Base-by-base conservation (phyloP, 1,140 invertebrate species). In the Acromyrmex echinatior region DNA sequence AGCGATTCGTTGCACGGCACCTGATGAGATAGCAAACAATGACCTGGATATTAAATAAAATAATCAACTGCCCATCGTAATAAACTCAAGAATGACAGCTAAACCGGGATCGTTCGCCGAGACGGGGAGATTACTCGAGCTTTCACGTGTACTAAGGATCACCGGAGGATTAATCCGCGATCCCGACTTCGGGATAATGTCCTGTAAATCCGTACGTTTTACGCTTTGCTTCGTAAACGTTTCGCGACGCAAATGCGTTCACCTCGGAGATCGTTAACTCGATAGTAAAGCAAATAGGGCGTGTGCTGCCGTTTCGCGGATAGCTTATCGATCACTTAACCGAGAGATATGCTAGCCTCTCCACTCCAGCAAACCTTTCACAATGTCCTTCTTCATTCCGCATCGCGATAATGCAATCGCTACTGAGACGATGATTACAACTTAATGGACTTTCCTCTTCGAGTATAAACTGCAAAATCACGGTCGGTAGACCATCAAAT, bases 241-340 rank as follows among this genome's bases (percentile, higher is more conserved):
- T 74, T 74, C 39, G 2, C n/a, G 39, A 82, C 25, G 66, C 51
- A 10, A 68, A 45, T 53, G 35, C 21, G 25, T 16, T 74, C 39
- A 28, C n/a, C n/a, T 58, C 21, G 3, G 9, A 73, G 68, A 74
- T 60, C 25, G 7, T 45, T 35, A 58, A 14, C 63, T 71, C 31
- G 21, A 56, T n/a, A 14, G 9, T 21, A 39, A 45, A 49, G 58
- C 62, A 80, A 80, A 80, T 80, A 80, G 45, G 58, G 53, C 28
- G 28, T 80, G 45, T 80, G 25, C 18, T 63, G 45, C 79, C 79
- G 35, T 60, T 28, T 82, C 25, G 14, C 25, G 58, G 68, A 82
- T 82, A 74, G 56, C 80, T 74, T 82, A 74, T 82, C 80, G 80
- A 82, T 82, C 68, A 82, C 25, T 82, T 82, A 73, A 74, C 25